phyloP scores from a whole-genome alignment of 1,140 invertebrate species.

The Dolichoris vasculosae region DNA sequence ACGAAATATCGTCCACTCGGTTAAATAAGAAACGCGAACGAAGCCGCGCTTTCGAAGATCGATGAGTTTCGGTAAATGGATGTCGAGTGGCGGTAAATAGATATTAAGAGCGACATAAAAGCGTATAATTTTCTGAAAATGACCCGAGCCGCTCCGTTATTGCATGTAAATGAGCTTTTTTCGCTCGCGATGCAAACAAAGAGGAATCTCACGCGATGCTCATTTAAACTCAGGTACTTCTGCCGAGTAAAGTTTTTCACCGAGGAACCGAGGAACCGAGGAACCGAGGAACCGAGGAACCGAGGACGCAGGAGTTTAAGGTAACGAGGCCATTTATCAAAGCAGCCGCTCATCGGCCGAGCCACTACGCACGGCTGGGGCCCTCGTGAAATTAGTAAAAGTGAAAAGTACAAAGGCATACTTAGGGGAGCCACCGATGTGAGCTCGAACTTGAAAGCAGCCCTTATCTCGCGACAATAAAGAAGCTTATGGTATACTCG shows the following conservation, averaged over 20 bases:
- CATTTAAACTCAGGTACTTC: slow-evolving; percentile 30
- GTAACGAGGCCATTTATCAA: slow-evolving; percentile 59
- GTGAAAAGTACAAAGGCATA: slow-evolving; percentile 68
- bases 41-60: not conserved
- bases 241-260: slow-evolving; percentile 26
- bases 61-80: not conserved
- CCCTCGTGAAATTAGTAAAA: slow-evolving; percentile 68
- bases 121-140: not conserved
- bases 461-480: slow-evolving; percentile 11
- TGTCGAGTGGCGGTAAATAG: not conserved
- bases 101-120: not conserved
- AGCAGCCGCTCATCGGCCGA: slow-evolving; percentile 56
- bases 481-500: not conserved
- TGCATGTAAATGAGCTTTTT: slow-evolving; percentile 19
- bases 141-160: not conserved
- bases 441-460: not conserved
- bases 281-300: too few relatives aligned
- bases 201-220: slow-evolving; percentile 31
- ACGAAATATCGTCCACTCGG: not conserved
- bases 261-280: slow-evolving; percentile 5
- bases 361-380: slow-evolving; percentile 37
- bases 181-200: not conserved
- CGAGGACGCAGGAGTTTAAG: slow-evolving; percentile 25
- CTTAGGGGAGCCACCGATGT: slow-evolving; percentile 2
- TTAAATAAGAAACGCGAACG: not conserved